Evolutionary conservation across 2,113 vertebrate species (phyloP).

Genomic region (Corythornis cristatus): DNA sequence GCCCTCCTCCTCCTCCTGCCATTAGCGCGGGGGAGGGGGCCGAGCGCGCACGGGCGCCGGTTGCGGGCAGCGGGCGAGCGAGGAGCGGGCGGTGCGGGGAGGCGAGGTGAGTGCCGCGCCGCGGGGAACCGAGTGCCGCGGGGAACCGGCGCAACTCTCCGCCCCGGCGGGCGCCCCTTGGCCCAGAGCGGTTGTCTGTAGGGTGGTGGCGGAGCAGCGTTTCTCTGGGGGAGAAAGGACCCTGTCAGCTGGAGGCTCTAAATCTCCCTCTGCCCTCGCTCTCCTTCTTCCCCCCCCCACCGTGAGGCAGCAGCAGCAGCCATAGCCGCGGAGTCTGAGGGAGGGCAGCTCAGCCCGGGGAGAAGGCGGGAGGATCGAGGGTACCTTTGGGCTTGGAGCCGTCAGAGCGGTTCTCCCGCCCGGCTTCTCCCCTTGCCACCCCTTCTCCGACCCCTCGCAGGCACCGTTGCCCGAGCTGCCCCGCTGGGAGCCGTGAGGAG

Average conservation of each 20-base stretch:
- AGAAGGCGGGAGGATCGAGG: neutral
- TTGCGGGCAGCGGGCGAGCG: neutral
- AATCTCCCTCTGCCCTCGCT: neutral
- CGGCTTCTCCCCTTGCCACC: neutral
- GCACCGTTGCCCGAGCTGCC: too few relatives aligned
- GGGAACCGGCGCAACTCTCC: too few relatives aligned
- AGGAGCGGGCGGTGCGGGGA: neutral
- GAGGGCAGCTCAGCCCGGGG: neutral
- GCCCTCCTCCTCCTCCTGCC: neutral
- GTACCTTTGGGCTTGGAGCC: neutral
- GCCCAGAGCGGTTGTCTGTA: neutral
- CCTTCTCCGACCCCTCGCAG: too few relatives aligned
- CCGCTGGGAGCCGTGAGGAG: too few relatives aligned
- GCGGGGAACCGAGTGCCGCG: neutral
- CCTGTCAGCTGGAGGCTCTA: neutral
- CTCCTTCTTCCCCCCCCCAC: neutral
- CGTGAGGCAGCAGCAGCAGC: constrained; percentile 35
- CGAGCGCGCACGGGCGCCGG: neutral
- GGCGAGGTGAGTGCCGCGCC: constrained; percentile 1
- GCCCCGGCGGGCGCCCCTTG: too few relatives aligned
- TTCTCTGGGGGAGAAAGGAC: neutral
- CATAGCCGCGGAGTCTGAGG: neutral
- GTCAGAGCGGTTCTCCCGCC: too few relatives aligned
- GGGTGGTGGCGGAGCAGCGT: neutral
- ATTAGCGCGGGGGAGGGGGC: neutral